phyloP scores from a whole-genome alignment of 2,797 vertebrate genomes.

The Pseudomugil gertrudae region DNA sequence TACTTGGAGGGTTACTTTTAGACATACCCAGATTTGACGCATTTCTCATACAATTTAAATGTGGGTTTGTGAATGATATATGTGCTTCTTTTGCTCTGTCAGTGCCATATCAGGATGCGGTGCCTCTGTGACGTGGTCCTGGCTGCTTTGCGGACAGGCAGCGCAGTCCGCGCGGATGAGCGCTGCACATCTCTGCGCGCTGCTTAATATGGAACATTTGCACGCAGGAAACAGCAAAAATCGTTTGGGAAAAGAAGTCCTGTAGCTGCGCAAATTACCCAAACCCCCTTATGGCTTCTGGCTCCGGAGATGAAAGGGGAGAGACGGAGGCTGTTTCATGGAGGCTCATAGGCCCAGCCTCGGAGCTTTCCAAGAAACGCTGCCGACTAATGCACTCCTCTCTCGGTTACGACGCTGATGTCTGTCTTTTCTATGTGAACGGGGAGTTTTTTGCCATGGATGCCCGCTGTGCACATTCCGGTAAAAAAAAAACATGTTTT shows the following conservation, averaged over 20 bases:
- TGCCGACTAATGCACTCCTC: constrained; percentile 78
- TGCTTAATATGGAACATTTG: constrained; percentile 39
- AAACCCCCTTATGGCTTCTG: constrained; percentile 70
- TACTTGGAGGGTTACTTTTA: background rate
- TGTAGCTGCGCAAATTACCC: constrained; percentile 25
- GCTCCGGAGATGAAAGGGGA: constrained; percentile 52
- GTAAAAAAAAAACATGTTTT: constrained; percentile 39
- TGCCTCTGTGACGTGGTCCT: constrained; percentile 1
- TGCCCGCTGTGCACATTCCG: constrained; percentile 82
- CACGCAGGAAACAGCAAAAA: constrained; percentile 12
- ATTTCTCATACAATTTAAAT: background rate
- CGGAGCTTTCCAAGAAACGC: constrained; percentile 74
- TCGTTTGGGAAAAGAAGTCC: constrained; percentile 17
- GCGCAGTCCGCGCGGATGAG: constrained; percentile 16
- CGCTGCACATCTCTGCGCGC: background rate
- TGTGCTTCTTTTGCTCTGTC: background rate
- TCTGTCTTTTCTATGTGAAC: constrained; percentile 79
- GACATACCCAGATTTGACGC: background rate
- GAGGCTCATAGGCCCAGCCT: constrained; percentile 74
- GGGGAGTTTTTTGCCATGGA: constrained; percentile 83
- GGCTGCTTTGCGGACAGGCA: constrained; percentile 6
- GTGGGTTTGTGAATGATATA: background rate
- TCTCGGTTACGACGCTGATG: constrained; percentile 70
- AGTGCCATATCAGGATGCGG: background rate
- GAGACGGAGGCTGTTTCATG: constrained; percentile 57